Base-by-base conservation (phyloP, 1,140 invertebrate genomes). In the Bombus turneri region DNA sequence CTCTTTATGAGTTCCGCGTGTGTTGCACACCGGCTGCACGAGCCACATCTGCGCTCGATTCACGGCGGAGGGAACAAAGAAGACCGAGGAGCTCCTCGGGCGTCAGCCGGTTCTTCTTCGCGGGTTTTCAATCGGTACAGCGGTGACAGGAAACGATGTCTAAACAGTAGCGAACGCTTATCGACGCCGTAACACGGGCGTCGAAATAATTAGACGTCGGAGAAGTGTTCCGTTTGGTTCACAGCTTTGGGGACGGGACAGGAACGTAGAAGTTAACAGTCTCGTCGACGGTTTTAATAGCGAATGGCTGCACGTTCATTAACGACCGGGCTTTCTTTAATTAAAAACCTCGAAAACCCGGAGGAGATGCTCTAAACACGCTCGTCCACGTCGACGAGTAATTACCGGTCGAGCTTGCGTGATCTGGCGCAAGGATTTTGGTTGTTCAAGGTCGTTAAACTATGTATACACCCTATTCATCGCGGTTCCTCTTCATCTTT, bases 1-100 rank as follows among this genome's bases (percentile, higher is more conserved):
- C 81, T 82, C 81, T 87, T 91, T 91, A 91, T 83, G 90, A 90
- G 86, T 91, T 89, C 90, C 90, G 86, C 85, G 90, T 91, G 90
- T 89, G 88, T 86, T 80, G 34, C 37, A 39, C 75, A 78, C 71
- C 81, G 82, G 53, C 59, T 68, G 71, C 72, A 68, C 62, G 78
- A 83, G 62, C 79, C 68, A 72, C 88, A 84, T 89, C 85, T 83
- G 88, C 73, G 41, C 66, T 47, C 66, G 57, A 81, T 72, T 69
- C 25, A 53, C 37, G 10, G 2, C n/a, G 15, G 8, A 37, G 34
- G 62, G 74, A 64, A 86, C 87, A 86, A 86, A 81, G 83, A 68
- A 69, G 43, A 57, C 31, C 2, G 62, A 37, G 62, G 34, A 71
- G 34, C 9, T 34, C 25, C 41, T 43, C 3, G 12, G 10, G 59